Base-by-base conservation (phyloP, 2,888 invertebrate species). In the Polyploca ridens region DNA sequence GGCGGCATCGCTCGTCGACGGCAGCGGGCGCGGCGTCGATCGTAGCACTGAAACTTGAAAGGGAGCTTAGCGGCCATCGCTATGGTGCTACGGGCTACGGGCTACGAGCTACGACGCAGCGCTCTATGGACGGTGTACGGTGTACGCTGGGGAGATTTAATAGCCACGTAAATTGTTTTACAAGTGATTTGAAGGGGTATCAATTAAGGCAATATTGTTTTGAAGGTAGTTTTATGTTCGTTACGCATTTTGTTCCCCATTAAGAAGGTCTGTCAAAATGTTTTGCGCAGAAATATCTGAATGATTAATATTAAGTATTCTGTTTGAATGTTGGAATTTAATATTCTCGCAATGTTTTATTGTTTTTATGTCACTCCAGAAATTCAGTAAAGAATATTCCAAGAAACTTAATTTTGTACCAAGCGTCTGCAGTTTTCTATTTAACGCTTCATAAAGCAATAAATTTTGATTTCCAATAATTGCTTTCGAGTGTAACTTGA, bases 41-140 rank as follows among this genome's bases (percentile, higher is more conserved):
- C 85, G 88, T 85, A 86, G 84, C 84, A 90, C 92, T 92, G 88
- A 86, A 74, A 74, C 66, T 68, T 69, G 64, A 69, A 68, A 54
- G 54, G 13, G 41, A 67, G 76, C 75, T 72, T 81, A 81, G 79
- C 61, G 16, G 8, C 66, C 58, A 54, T 19, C 62, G 70, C 67
- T 71, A 78, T 75, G 76, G 73, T 70, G 71, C 66, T 65, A 76
- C 73, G 71, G 70, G 69, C 79, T 79, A 80, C 82, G 75, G 67
- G 78, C 77, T 77, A 27, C 27, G 27, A 27, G 27, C 27, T 27
- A 77, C 81, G 73, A 70, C 64, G 72, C 73, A 75, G 19, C 54
- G 54, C 54, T 27, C 27, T 54, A 54, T 19, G 54, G 7, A 78
- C 80, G 70, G 67, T 58, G 64, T 69, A 66, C 73, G 73, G 72